Evolutionary conservation across 2,888 invertebrate genomes (phyloP), one percentile per base, ranked within the genome.

Genomic region (Cyaniris semiargus): DNA sequence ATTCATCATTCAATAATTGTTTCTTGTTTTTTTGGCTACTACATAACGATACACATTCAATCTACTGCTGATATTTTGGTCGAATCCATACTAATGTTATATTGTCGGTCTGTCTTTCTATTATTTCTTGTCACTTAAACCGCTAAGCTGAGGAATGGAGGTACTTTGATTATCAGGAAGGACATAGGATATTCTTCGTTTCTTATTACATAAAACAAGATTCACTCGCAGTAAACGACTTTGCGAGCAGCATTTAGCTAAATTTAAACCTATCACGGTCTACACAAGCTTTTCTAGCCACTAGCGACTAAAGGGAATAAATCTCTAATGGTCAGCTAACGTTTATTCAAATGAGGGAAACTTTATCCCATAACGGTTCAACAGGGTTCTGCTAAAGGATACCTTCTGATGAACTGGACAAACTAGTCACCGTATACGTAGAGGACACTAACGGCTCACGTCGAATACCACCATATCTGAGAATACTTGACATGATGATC

Each of bases 1-100:
- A 76, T 44, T 76, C n/a, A n/a, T n/a, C n/a, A n/a, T n/a, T n/a
- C 60, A 53, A 34, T 75, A 60, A 75, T 75, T 75, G 60, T 60
- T 48, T 15, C 23, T 53, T 74, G 38, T 27, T 58, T 44, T 44
- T 3, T 44, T 53, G 53, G 60, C 23, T 60, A 56, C 15, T 13
- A 6, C 18, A 21, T 58, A 21, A 60, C 23, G 10, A 8, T 23
- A 60, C 10, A 60, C 13, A 60, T 23, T 58, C 60, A 4, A 10
- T 60, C 13, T 60, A 21, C 60, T 0, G 27, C 66, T 31, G 7
- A 66, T 27, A 15, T 66, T 66, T 66, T 66, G 6, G 6, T 6
- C 31, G 4, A 27, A 31, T 31, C 66, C 27, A 44, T 44, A 44
- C 10, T 44, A 44, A 44, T 44, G 10, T 44, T 44, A 44, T 44